A percentile compares a stretch with the other conserved stretches of the same genome.
These are phyloP conservation scores for Cryptops parisi DNA, from an alignment of 2,888 invertebrate genomes.

Conservation along the genomic window DNA sequence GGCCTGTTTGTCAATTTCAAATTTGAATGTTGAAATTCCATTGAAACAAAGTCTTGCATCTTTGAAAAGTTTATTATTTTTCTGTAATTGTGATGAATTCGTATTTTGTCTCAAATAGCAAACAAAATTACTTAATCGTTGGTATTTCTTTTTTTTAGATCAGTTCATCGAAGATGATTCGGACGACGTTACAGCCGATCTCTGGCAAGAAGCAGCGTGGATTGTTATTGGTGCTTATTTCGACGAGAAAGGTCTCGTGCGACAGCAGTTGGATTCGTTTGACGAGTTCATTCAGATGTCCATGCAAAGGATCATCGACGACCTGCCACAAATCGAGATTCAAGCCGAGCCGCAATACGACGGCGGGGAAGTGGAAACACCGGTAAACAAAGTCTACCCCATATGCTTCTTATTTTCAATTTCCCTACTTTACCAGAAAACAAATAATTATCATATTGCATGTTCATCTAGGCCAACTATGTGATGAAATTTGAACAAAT, in stretches of 20 bases:
- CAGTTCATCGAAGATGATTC: slow-evolving; percentile 61
- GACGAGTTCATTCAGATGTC: slow-evolving; percentile 99
- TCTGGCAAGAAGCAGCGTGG: slow-evolving; percentile 99
- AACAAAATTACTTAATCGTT: no score
- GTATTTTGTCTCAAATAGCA: no score
- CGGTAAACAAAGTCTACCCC: slow-evolving; percentile 36
- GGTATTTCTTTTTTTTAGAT: no score
- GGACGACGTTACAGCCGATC: slow-evolving; percentile 91
- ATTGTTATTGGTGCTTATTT: slow-evolving; percentile 99
- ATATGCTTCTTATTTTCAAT: no score
- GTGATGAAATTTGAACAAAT: slow-evolving; percentile 96
- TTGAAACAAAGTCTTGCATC: no score
- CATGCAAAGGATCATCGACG: slow-evolving; percentile 97
- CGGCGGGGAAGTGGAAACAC: slow-evolving; percentile 78
- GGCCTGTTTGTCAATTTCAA: no score
- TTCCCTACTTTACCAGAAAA: neutral
- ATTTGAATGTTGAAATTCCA: no score
- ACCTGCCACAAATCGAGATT: slow-evolving; percentile 93
- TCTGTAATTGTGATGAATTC: no score
- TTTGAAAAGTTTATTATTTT: no score
- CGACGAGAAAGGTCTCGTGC: slow-evolving; percentile 97
- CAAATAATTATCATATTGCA: neutral
- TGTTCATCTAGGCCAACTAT: slow-evolving; percentile 53
- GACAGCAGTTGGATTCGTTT: slow-evolving; percentile 97
- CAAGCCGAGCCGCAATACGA: slow-evolving; percentile 95